Percentiles rank a stretch among this genome's conserved stretches.
Conservation (phyloP, 2,797 vertebrate species). For the Danionella dracula region DNA sequence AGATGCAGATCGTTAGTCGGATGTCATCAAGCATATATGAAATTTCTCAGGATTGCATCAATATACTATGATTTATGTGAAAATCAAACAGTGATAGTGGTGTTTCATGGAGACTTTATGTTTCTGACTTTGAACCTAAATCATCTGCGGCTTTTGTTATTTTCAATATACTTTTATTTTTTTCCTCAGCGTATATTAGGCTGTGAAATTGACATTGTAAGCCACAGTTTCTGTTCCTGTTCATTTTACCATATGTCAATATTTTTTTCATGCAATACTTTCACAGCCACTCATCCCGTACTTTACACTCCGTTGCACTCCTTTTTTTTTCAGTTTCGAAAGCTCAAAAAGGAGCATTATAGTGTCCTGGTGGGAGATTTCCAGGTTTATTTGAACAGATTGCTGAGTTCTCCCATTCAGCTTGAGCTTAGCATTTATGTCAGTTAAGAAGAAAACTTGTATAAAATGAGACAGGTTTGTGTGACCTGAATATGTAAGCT, state of each 20-base stretch:
- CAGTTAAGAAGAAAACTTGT: constrained; percentile 1
- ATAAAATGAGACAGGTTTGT: constrained; percentile 18
- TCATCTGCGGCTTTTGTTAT: too few relatives aligned
- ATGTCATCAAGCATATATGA: neutral
- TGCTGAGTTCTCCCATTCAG: constrained; percentile 21
- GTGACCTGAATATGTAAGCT: neutral
- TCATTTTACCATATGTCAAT: neutral
- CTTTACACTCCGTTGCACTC: constrained; percentile 1
- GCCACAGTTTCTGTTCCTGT: neutral
- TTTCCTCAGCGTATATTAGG: neutral
- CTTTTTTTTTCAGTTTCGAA: constrained; percentile 8
- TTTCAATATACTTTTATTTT: too few relatives aligned
- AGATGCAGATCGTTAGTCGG: neutral
- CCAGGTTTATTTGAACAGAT: constrained; percentile 20
- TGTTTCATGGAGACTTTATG: too few relatives aligned
- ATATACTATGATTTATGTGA: neutral
- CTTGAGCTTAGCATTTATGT: constrained; percentile 23
- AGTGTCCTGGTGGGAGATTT: constrained; percentile 27
- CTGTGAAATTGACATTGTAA: neutral
- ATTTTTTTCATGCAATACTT: neutral
- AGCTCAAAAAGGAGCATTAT: constrained; percentile 19
- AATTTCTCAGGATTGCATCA: neutral
- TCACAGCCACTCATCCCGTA: neutral
- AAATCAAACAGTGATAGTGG: neutral
- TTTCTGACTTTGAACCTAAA: too few relatives aligned